Conservation (phyloP, 2,797 vertebrate genomes). For the Notolabrus celidotus region DNA sequence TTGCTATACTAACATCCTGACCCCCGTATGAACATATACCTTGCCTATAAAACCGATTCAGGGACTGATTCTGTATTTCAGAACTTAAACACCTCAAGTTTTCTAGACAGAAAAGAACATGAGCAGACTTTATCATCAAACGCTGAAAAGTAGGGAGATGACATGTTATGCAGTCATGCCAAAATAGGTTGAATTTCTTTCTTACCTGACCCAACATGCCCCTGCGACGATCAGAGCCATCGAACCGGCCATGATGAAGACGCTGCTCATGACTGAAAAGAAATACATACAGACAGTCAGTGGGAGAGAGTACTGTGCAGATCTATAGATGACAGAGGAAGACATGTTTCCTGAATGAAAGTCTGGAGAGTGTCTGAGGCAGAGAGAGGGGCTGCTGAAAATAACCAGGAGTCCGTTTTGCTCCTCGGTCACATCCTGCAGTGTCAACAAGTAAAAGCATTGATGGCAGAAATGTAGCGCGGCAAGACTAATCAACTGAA, state of each 20-base stretch:
- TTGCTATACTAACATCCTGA: too few relatives aligned
- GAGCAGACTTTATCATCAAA: neutral
- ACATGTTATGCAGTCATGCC: neutral
- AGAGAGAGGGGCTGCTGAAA: neutral
- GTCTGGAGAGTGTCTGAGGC: neutral
- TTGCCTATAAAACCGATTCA: too few relatives aligned
- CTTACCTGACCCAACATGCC: conserved; percentile 93
- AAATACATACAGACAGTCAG: conserved; percentile 48
- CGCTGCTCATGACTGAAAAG: conserved; percentile 87
- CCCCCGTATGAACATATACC: too few relatives aligned
- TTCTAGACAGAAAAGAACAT: neutral
- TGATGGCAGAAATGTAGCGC: conserved; percentile 15
- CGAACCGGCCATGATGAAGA: conserved; percentile 85
- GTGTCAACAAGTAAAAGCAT: neutral
- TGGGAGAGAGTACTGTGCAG: neutral
- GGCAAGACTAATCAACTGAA: conserved; percentile 33
- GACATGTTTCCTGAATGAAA: conserved; percentile 44
- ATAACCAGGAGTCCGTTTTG: neutral
- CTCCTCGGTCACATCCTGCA: neutral
- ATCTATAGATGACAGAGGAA: neutral
- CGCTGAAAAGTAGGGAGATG: neutral
- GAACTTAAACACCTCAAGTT: neutral
- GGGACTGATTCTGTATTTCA: neutral
- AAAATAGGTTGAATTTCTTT: neutral
- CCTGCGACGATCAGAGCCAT: conserved; percentile 84